Conservation (phyloP, 2,888 invertebrate species). For the Chrysomela aeneicollis region DNA sequence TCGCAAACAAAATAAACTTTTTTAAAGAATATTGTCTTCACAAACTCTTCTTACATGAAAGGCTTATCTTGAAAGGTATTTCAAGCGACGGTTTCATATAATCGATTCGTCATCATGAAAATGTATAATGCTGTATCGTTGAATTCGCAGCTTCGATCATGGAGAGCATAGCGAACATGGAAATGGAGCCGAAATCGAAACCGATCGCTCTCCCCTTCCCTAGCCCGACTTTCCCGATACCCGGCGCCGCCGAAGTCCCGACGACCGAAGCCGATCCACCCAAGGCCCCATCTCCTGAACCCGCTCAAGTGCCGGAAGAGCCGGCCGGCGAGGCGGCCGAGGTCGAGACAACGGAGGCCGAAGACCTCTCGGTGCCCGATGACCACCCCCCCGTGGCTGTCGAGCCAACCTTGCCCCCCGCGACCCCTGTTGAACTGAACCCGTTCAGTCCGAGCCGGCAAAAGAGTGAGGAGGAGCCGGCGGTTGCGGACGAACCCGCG, state of each 20-base stretch:
- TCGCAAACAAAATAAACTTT: no score
- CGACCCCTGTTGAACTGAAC: conserved; percentile 38
- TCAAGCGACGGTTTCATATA: no score
- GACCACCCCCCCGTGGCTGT: no score
- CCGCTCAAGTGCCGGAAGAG: conserved; percentile 4
- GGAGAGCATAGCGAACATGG: conserved; percentile 55
- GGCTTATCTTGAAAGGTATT: no score
- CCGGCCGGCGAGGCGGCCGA: no score
- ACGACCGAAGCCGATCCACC: conserved; percentile 24
- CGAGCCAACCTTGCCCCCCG: no score
- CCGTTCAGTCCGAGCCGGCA: conserved; percentile 57
- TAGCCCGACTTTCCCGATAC: conserved; percentile 55
- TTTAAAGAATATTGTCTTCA: no score
- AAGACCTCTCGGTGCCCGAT: conserved; percentile 25
- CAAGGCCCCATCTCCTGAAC: conserved; percentile 27
- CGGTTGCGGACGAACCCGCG: conserved; percentile 24
- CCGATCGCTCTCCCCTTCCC: conserved; percentile 46
- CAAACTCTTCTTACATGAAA: no score
- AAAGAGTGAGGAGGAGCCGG: conserved; percentile 39
- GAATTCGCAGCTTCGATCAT: conserved; percentile 54
- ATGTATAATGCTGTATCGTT: no score
- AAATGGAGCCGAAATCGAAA: conserved; percentile 50
- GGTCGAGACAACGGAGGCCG: conserved; percentile 28
- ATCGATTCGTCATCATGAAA: no score
- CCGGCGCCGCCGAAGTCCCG: conserved; percentile 48